Conservation (phyloP, 2,888 invertebrate genomes). For the Antheraea yamamai region DNA sequence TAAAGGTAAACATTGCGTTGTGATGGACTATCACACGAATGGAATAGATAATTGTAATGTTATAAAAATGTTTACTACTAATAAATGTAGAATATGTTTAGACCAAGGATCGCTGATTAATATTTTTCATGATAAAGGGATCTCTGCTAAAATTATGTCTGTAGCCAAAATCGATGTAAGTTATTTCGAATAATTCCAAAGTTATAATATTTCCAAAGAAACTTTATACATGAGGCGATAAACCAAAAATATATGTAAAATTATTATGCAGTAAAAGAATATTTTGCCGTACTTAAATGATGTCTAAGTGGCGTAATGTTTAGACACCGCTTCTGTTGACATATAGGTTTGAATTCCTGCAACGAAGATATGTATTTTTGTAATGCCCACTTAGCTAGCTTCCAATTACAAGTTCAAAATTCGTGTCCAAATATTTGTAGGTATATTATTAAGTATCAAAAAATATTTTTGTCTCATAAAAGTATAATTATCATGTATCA, state of each 20-base stretch:
- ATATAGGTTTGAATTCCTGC: no score
- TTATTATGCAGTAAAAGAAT: background rate
- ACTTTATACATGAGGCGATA: background rate
- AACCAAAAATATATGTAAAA: background rate
- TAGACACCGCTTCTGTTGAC: no score
- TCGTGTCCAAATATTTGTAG: no score
- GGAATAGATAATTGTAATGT: background rate
- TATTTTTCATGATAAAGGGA: slow-evolving; percentile 52
- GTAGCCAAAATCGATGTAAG: slow-evolving; percentile 62
- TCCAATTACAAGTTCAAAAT: no score
- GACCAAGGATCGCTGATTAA: slow-evolving; percentile 40
- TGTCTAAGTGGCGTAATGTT: no score
- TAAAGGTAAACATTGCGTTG: background rate
- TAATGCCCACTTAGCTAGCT: no score
- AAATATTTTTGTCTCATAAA: no score
- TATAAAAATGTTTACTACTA: slow-evolving; percentile 35
- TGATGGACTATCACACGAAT: background rate
- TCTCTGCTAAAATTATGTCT: slow-evolving; percentile 58
- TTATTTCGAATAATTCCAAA: slow-evolving; percentile 17
- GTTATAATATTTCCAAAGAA: background rate
- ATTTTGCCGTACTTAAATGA: no score
- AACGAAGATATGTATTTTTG: no score
- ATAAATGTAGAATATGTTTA: slow-evolving; percentile 61
- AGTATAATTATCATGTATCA: no score
- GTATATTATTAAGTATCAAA: no score